Evolutionary conservation across 2,888 invertebrate genomes (phyloP).

Genomic region (Vannuccia rotundouncinata): DNA sequence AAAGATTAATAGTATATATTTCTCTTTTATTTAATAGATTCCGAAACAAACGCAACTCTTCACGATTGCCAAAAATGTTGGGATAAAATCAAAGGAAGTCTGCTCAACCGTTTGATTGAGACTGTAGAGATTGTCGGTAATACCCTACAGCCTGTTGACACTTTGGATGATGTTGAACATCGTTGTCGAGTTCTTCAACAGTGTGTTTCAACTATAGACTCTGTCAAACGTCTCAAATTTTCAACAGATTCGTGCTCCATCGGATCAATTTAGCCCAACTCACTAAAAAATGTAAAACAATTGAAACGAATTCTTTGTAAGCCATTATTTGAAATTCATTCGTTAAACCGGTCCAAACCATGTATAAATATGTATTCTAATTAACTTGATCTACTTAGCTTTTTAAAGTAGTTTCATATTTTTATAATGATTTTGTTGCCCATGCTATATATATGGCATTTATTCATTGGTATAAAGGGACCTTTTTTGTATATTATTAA

Average conservation of each 20-base stretch:
- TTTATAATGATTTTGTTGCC: neutral
- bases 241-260: neutral
- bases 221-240: constrained; percentile 5
- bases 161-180: neutral
- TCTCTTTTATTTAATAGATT: too few species aligned
- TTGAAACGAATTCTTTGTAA: too few species aligned
- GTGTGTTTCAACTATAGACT: neutral
- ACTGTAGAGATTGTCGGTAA: neutral
- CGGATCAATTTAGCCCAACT: too few species aligned
- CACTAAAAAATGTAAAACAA: too few species aligned
- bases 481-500: neutral
- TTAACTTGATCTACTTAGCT: neutral
- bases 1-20: too few species aligned
- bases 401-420: neutral
- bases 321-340: too few species aligned
- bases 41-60: too few species aligned
- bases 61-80: constrained; percentile 4
- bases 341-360: neutral
- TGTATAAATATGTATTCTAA: neutral
- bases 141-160: neutral
- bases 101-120: neutral
- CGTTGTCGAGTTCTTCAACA: neutral
- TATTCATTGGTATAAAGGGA: neutral
- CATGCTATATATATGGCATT: neutral
- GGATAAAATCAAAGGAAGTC: neutral